phyloP scores from a whole-genome alignment of 2,113 vertebrate species.

The Microcebus griseorufus region DNA sequence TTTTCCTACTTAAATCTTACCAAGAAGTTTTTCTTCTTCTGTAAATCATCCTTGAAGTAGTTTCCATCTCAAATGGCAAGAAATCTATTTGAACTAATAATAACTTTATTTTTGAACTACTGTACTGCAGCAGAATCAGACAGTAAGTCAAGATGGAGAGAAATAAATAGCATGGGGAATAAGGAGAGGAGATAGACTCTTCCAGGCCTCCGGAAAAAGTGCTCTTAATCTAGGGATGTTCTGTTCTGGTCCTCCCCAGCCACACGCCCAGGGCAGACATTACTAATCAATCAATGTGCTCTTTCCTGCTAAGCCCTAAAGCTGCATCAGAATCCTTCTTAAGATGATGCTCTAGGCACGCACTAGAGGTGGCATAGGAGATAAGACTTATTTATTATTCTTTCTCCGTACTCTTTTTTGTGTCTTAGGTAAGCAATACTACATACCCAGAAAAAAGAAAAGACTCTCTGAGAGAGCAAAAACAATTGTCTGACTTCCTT shows the following conservation, averaged over 20 bases:
- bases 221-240: neutral
- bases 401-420: neutral
- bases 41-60: neutral
- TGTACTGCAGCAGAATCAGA: neutral
- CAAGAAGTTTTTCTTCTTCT: neutral
- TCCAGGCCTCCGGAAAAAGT: neutral
- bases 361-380: neutral
- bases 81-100: slow-evolving; percentile 35
- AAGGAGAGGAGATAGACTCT: neutral
- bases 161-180: neutral
- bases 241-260: neutral
- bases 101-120: slow-evolving; percentile 21
- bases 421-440: neutral
- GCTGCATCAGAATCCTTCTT: neutral
- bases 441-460: neutral
- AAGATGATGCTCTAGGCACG: neutral
- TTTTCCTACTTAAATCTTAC: neutral
- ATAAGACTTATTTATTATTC: neutral
- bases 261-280: neutral
- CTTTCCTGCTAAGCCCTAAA: neutral
- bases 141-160: neutral
- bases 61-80: neutral
- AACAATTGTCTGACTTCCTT: neutral
- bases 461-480: neutral
- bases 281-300: neutral